Percentiles rank a stretch among this genome's conserved stretches.
Evolutionary conservation across 2,888 invertebrate genomes (phyloP).

Genomic region (Teleiodes luculella): DNA sequence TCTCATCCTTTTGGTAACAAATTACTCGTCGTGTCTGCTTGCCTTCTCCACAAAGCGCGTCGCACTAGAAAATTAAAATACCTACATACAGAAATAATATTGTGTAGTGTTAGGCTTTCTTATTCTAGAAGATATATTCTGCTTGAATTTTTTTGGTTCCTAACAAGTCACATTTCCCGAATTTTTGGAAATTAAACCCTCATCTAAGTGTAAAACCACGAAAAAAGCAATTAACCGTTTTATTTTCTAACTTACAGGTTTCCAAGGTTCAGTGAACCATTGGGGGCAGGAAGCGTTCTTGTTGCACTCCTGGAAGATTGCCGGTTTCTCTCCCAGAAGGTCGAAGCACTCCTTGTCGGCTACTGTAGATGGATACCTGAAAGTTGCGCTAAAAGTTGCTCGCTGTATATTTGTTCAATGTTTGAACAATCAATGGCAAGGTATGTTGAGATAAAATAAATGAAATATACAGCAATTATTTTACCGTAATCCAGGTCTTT

Average conservation of each 20-base stretch:
- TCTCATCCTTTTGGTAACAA: constrained; percentile 83
- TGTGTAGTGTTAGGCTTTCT: no score
- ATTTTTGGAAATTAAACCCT: no score
- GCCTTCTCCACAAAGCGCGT: constrained; percentile 94
- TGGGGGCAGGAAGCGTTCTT: constrained; percentile 87
- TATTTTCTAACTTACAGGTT: constrained; percentile 80
- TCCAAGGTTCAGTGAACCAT: constrained; percentile 95
- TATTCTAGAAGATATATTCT: no score
- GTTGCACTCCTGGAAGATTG: constrained; percentile 85
- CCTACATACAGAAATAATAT: not conserved
- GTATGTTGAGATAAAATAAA: not conserved
- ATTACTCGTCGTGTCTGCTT: constrained; percentile 87
- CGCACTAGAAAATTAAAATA: constrained; percentile 80
- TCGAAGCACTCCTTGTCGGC: constrained; percentile 86
- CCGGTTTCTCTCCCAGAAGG: constrained; percentile 83
- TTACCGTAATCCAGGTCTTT: no score
- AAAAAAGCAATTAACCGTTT: no score
- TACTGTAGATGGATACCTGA: constrained; percentile 81
- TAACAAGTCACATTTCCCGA: no score
- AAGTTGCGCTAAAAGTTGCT: constrained; percentile 19
- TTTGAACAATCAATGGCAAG: not conserved
- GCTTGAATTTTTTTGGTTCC: no score
- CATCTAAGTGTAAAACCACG: no score
- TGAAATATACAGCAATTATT: no score
- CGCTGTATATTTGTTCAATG: not conserved